Percentiles rank a stretch among this genome's conserved stretches.
Conservation (phyloP, 2,797 vertebrate genomes). For the Sparidentex hasta region DNA sequence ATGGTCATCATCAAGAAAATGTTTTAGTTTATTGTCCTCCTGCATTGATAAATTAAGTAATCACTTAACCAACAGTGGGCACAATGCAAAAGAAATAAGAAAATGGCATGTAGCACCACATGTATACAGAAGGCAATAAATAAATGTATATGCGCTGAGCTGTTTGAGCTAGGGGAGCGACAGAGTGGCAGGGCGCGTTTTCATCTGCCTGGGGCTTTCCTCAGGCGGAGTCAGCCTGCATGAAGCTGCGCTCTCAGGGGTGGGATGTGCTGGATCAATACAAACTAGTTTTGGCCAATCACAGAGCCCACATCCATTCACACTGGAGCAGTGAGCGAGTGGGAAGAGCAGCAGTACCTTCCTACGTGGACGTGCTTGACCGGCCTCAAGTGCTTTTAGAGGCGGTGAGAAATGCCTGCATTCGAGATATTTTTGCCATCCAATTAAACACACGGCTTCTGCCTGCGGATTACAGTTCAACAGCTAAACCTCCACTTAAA, state of each 20-base stretch:
- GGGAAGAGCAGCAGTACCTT: constrained; percentile 61
- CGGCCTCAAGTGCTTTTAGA: constrained; percentile 67
- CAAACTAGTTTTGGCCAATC: constrained; percentile 67
- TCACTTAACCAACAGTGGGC: constrained; percentile 12
- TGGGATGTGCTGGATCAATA: constrained; percentile 75
- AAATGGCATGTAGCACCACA: constrained; percentile 11
- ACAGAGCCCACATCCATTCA: constrained; percentile 62
- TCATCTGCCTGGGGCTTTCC: constrained; percentile 60
- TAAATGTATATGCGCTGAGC: constrained; percentile 36
- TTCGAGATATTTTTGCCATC: constrained; percentile 47
- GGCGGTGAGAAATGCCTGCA: constrained; percentile 66
- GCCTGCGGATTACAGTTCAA: constrained; percentile 52
- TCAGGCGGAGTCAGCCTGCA: constrained; percentile 64
- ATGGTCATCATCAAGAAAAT: constrained; percentile 4
- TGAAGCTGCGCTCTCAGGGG: constrained; percentile 66
- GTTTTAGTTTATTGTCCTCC: constrained; percentile 23
- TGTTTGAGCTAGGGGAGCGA: constrained; percentile 37
- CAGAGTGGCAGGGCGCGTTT: constrained; percentile 33
- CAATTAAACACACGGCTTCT: constrained; percentile 61
- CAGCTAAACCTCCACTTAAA: constrained; percentile 50
- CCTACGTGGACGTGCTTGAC: constrained; percentile 65
- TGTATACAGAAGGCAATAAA: constrained; percentile 47
- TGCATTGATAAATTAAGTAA: constrained; percentile 40
- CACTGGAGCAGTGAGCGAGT: constrained; percentile 54
- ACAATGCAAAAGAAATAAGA: constrained; percentile 32